phyloP scores from a whole-genome alignment of 2,888 invertebrate genomes.

The Augiades crinisus region DNA sequence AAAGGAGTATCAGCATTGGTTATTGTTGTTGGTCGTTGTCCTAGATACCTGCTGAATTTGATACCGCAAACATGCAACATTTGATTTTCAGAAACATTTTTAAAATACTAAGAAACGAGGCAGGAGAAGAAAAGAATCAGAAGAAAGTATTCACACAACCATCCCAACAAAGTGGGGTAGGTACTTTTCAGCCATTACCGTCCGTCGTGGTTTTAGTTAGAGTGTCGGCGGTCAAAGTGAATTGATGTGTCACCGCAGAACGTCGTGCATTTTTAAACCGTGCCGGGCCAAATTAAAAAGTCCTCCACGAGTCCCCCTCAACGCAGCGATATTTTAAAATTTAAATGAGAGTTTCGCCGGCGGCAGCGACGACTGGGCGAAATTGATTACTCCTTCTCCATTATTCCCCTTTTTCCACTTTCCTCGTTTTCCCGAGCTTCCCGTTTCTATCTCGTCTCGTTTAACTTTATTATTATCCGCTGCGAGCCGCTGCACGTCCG shows the following conservation, averaged over 20 bases:
- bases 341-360: constrained; percentile 76
- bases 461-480: constrained; percentile 73
- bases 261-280: constrained; percentile 75
- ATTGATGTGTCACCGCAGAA: constrained; percentile 76
- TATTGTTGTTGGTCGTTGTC: no score
- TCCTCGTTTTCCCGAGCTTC: constrained; percentile 64
- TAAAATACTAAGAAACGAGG: no score
- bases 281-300: constrained; percentile 77
- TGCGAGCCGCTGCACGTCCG: constrained; percentile 30
- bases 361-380: constrained; percentile 72
- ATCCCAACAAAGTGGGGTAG: constrained; percentile 41
- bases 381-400: constrained; percentile 81
- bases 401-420: constrained; percentile 78
- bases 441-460: constrained; percentile 68
- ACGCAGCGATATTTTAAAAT: constrained; percentile 75
- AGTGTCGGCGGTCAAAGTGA: constrained; percentile 70
- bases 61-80: no score
- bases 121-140: not conserved
- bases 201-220: constrained; percentile 20
- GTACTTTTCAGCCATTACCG: constrained; percentile 43
- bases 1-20: no score
- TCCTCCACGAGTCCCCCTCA: constrained; percentile 67
- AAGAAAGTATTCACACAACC: not conserved
- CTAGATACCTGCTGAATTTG: no score
- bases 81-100: no score